These are phyloP conservation scores for Trachemys scripta DNA, from an alignment of 2,113 vertebrate species.

Conservation along the genomic window DNA sequence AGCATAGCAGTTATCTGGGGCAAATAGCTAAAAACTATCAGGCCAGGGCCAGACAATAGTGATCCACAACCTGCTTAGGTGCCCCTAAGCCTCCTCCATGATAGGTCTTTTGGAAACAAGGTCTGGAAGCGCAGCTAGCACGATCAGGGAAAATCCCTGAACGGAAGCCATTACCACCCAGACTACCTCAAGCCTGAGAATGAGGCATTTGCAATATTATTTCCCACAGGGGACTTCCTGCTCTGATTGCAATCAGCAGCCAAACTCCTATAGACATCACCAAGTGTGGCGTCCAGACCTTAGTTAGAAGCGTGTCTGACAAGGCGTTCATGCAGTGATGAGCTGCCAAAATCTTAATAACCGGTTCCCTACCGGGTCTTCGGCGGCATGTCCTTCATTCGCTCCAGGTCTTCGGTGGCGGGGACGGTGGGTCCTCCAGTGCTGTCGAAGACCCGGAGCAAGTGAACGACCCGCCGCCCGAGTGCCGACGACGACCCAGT, in stretches of 20 bases:
- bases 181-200: background rate
- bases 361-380: too few species aligned
- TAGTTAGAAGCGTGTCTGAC: background rate
- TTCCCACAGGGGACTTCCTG: background rate
- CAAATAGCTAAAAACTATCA: background rate
- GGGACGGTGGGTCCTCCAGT: too few species aligned
- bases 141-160: background rate
- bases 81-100: background rate
- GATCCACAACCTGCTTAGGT: too few species aligned
- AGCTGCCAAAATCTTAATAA: too few species aligned
- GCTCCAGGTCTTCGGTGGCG: too few species aligned
- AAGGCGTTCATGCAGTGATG: too few species aligned
- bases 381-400: too few species aligned
- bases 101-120: background rate
- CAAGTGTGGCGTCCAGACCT: background rate
- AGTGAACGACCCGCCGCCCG: too few species aligned
- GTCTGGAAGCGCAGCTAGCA: background rate
- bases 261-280: background rate
- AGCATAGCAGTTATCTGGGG: background rate
- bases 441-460: too few species aligned
- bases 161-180: background rate
- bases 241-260: background rate
- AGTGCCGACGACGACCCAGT: too few species aligned
- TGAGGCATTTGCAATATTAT: background rate
- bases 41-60: background rate